A percentile compares a stretch with the other conserved stretches of the same genome.
Evolutionary conservation across 2,888 invertebrate genomes (phyloP).

Genomic region (Cryptus viduatorius): DNA sequence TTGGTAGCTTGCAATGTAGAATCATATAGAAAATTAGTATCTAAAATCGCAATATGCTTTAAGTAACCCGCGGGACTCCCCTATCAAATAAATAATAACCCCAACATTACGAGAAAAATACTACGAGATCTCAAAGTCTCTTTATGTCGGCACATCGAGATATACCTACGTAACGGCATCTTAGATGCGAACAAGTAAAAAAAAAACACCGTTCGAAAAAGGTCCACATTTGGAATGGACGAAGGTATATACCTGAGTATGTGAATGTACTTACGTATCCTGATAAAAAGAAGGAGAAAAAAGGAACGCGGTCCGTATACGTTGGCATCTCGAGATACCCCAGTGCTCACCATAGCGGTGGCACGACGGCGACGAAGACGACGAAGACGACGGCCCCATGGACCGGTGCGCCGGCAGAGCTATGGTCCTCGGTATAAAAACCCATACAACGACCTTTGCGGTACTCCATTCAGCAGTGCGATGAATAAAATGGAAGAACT

Average conservation of each 20-base stretch:
- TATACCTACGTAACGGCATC: slow-evolving; percentile 44
- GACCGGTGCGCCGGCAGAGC: slow-evolving; percentile 32
- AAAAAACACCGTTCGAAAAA: slow-evolving; percentile 44
- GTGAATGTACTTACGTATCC: slow-evolving; percentile 23
- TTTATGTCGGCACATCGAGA: neutral
- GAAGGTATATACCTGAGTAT: slow-evolving; percentile 36
- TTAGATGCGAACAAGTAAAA: slow-evolving; percentile 4
- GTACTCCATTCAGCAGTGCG: slow-evolving; percentile 75
- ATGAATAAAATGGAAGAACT: slow-evolving; percentile 78
- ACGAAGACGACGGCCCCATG: slow-evolving; percentile 29
- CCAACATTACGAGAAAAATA: slow-evolving; percentile 2
- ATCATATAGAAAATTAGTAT: neutral
- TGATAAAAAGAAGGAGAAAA: slow-evolving; percentile 45
- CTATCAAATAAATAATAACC: neutral
- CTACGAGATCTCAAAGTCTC: neutral
- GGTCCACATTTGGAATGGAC: slow-evolving; percentile 28
- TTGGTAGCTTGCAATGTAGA: neutral
- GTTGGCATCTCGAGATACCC: slow-evolving; percentile 8
- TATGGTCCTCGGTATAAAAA: slow-evolving; percentile 50
- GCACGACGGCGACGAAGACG: slow-evolving; percentile 10
- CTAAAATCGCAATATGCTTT: neutral
- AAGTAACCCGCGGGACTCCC: neutral
- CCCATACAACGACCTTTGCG: slow-evolving; percentile 72
- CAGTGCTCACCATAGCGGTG: slow-evolving; percentile 27
- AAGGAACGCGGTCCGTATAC: slow-evolving; percentile 21